Evolutionary conservation across 2,113 vertebrate genomes (phyloP).

Genomic region (Ochotona princeps): DNA sequence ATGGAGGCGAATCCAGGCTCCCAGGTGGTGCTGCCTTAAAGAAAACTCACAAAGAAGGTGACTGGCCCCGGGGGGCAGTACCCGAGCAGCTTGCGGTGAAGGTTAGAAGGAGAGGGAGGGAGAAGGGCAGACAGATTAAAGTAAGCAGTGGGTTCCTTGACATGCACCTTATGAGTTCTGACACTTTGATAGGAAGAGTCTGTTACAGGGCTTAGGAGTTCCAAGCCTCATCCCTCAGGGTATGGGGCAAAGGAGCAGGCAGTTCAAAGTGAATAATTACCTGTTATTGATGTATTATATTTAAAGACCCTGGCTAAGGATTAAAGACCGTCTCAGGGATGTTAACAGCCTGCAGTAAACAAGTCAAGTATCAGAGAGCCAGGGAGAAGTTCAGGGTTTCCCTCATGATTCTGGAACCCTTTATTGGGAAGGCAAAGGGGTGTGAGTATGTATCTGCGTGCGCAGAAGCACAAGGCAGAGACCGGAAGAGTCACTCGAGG

Average conservation of each 20-base stretch:
- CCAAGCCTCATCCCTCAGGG: slow-evolving; percentile 72
- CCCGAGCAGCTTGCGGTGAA: slow-evolving; percentile 15
- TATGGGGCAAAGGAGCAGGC: slow-evolving; percentile 71
- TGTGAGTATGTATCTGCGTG: background rate
- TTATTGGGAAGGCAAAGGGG: slow-evolving; percentile 39
- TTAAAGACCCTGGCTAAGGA: slow-evolving; percentile 86
- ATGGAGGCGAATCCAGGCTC: background rate
- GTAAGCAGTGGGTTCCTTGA: slow-evolving; percentile 67
- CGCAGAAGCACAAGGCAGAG: slow-evolving; percentile 55
- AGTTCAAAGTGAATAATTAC: slow-evolving; percentile 89
- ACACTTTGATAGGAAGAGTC: slow-evolving; percentile 82
- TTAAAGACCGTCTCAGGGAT: slow-evolving; percentile 84
- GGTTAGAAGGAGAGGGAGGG: background rate
- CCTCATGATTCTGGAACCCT: slow-evolving; percentile 67
- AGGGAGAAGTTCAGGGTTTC: slow-evolving; percentile 79
- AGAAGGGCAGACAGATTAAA: slow-evolving; percentile 55
- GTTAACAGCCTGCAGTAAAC: slow-evolving; percentile 86
- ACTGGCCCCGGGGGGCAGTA: background rate
- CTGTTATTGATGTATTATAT: slow-evolving; percentile 87
- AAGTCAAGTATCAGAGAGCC: slow-evolving; percentile 85
- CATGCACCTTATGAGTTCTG: slow-evolving; percentile 78
- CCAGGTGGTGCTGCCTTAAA: background rate
- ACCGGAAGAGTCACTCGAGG: background rate
- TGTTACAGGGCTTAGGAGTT: slow-evolving; percentile 80
- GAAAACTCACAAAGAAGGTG: background rate